phyloP scores from a whole-genome alignment of 2,113 vertebrate genomes.

The Sapayoa aenigma region DNA sequence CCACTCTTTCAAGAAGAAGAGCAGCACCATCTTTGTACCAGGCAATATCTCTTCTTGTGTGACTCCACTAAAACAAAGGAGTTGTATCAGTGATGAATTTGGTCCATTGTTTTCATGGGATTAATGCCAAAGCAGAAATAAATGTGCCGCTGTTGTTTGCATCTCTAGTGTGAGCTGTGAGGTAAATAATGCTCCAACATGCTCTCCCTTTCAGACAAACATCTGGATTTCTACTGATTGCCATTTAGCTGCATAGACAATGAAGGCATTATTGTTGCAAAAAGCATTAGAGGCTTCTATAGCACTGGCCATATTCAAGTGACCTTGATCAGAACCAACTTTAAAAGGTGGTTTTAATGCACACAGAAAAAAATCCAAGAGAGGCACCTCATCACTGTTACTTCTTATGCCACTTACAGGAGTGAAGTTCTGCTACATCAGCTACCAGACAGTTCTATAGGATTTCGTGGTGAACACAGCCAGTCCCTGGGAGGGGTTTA shows the following conservation, averaged over 20 bases:
- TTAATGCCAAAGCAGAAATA: neutral
- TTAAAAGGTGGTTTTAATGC: conserved; percentile 35
- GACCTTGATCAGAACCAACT: conserved; percentile 39
- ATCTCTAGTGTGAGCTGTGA: neutral
- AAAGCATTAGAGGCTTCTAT: conserved; percentile 43
- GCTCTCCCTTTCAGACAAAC: neutral
- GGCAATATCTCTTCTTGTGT: neutral
- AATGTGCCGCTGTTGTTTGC: neutral
- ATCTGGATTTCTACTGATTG: conserved; percentile 31
- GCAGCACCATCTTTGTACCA: neutral
- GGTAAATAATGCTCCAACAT: conserved; percentile 8
- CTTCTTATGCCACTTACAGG: conserved; percentile 6
- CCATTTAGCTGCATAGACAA: conserved; percentile 49
- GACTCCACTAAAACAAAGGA: neutral
- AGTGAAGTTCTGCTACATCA: conserved; percentile 26
- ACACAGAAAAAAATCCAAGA: neutral
- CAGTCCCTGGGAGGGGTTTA: neutral
- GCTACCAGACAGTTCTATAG: conserved; percentile 10
- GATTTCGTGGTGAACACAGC: neutral
- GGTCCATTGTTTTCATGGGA: neutral
- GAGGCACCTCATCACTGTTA: neutral
- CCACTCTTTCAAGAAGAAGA: neutral
- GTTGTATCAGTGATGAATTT: neutral
- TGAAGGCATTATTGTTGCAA: conserved; percentile 30
- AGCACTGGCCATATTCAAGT: neutral